Percentiles rank a stretch among this genome's conserved stretches.
Conservation (phyloP, 2,888 invertebrate species). For the Cacoxenus indagator region DNA sequence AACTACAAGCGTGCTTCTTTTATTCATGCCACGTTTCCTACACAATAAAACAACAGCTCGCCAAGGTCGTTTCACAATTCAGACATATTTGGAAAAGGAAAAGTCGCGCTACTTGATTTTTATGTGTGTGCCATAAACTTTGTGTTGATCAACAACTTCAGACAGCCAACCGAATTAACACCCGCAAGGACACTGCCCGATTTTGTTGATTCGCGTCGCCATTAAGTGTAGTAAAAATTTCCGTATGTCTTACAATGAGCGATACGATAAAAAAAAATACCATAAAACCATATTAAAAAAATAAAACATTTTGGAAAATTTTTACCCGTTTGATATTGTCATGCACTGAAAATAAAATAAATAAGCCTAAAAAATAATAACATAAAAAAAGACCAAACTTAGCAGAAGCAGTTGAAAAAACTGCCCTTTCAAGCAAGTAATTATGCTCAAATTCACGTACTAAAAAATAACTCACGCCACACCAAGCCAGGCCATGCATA, state of each 20-base stretch:
- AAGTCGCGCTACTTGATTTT: not conserved
- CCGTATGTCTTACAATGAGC: too few species aligned
- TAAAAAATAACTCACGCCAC: not conserved
- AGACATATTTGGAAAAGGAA: conserved; percentile 10
- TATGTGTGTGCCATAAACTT: not conserved
- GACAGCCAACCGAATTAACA: not conserved
- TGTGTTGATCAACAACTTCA: too few species aligned
- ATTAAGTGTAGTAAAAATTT: too few species aligned
- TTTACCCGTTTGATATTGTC: too few species aligned
- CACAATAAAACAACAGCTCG: not conserved
- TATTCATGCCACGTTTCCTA: not conserved
- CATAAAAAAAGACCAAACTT: too few species aligned
- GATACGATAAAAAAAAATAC: too few species aligned
- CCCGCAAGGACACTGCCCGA: conserved; percentile 3
- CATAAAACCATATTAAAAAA: too few species aligned
- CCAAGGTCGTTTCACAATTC: conserved; percentile 19
- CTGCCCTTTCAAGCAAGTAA: not conserved
- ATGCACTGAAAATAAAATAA: too few species aligned
- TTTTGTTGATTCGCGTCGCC: not conserved
- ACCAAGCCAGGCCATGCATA: not conserved
- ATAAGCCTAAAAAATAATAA: too few species aligned
- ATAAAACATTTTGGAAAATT: too few species aligned
- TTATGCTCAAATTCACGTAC: not conserved
- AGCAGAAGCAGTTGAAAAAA: not conserved
- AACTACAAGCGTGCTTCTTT: not conserved